Evolutionary conservation across 2,888 invertebrate species (phyloP), one percentile per base, ranked within the genome.

Genomic region (Drosophila kuntzei): DNA sequence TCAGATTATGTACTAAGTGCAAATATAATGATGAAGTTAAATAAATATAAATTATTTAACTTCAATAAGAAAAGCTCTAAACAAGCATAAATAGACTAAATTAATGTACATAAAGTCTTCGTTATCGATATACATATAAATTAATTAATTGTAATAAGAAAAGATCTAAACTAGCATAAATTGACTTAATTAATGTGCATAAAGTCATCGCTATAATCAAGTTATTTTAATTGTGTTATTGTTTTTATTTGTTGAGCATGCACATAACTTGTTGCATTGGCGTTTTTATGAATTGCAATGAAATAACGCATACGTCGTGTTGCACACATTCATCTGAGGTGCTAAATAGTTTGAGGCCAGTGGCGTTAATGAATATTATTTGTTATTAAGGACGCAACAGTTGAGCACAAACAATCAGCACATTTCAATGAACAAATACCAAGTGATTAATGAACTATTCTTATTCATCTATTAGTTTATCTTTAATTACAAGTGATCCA

Each of bases 281-380:
- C 36, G 50, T 36, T 73, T 44, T 49, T 43, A 39, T 54, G 29
- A 41, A 55, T 50, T 63, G 41, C 39, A n/a, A 16, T 54, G 34
- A 65, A 59, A 76, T 64, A 53, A 60, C 57, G 53, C 63, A 76
- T 67, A 63, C 60, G 60, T 41, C 51, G 12, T 16, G 46, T 62
- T 54, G 46, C 46, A 58, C 63, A 53, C 57, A 47, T 49, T 39
- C 50, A 39, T 41, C 12, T 32, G 9, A 43, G 36, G n/a, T 34
- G 54, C 25, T 47, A 47, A 51, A 39, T 14, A 39, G 53, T 27
- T 57, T 36, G 29, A 32, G 60, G 57, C 47, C 58, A 61, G 20
- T 61, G 43, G 46, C 57, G 59, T 43, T 41, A 49, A 57, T 62
- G 34, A 27, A 29, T 62, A 47, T 47, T 39, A 39, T 62, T 62